Base-by-base conservation (phyloP, 2,113 vertebrate species). In the Gambusia affinis region DNA sequence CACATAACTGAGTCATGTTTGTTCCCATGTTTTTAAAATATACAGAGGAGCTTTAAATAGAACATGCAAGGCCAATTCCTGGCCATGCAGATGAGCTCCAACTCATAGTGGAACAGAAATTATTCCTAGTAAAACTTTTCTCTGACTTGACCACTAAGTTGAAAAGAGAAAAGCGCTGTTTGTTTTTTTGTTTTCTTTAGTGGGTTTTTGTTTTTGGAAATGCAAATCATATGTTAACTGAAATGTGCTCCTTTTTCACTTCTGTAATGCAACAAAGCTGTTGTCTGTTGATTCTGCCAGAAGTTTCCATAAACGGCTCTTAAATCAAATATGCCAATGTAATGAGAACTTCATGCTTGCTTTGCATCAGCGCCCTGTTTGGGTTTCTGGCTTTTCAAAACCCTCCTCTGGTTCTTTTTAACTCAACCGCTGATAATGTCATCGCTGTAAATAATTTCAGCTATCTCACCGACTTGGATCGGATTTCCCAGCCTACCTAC, bases 391-490 rank as follows among this genome's bases (percentile, higher is more conserved):
- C 22, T 57, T 57, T 57, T 57, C 19, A 57, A 57, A 57, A 57
- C 4, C 24, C 51, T 4, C 0, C 22, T n/a, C 24, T 57, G 22
- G 24, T 57, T 57, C 22, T 57, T 57, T 57, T 57, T n/a, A n/a
- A 8, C 44, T 47, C 44, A 17, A 6, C 44, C 6, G 8, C 51
- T 54, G 7, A 57, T 10, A 57, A 57, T 57, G 24, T n/a, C 51
- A n/a, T 10, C 11, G 4, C 24, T 60, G 33, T 12, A n/a, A 57
- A 29, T 54, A 6, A 69, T 71, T 79, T 24, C 66, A 92, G 86
- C 68, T 95, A 93, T 77, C 93, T 95, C 68, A 81, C 71, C 12
- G 93, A 92, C 15, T 77, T 94, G 81, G 94, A 92, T 22, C 91
- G 93, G n/a, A 89, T 92, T 72, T 30, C 86, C 17, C 42, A 91